Base-by-base conservation (phyloP, 1,140 invertebrate genomes). In the Brachionus asplanchnoidis region DNA sequence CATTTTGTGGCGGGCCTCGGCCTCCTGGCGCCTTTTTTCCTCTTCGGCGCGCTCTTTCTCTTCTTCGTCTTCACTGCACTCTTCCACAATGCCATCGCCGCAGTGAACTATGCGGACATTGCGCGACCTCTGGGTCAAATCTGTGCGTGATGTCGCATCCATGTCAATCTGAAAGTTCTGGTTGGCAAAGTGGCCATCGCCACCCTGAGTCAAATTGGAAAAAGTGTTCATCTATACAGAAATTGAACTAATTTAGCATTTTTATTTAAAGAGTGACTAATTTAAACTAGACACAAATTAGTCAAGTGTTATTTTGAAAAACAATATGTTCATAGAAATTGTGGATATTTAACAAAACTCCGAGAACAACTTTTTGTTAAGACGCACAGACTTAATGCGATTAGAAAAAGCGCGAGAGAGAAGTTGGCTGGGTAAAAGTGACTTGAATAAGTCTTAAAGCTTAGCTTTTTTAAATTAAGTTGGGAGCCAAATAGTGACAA, bases 81-180 rank as follows among this genome's bases (percentile, higher is more conserved):
- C 79, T 65, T 82, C 79, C 5, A 82, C 12, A 14, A 82, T 17
- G 26, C 79, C 79, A 26, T 82, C 79, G 23, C 53, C 53, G 42
- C 79, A 82, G 32, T 82, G 42, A 1, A 82, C 53, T 77, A 77
- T 42, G 28, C 68, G 28, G 36, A 73, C 32, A 40, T 73, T 73
- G 40, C 68, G 68, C 12, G 68, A 4, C 40, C 40, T 40, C 17
- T 68, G 26, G 9, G 66, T 68, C 26, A 68, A 17, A 14, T 68
- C 66, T 11, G 66, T 68, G 66, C 32, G 66, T 12, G 68, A 40
- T 0, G 14, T 42, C 36, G 17, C 1, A 17, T 40, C 28, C 36
- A 73, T 42, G 40, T 73, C 68, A 8, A 73, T 73, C n/a, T 73
- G 68, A 40, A 17, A 44, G 8, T 42, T 73, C 17, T 17, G 20